These are phyloP conservation scores for Otocyon megalotis DNA, from an alignment of 2,113 vertebrate genomes.

Conservation along the genomic window DNA sequence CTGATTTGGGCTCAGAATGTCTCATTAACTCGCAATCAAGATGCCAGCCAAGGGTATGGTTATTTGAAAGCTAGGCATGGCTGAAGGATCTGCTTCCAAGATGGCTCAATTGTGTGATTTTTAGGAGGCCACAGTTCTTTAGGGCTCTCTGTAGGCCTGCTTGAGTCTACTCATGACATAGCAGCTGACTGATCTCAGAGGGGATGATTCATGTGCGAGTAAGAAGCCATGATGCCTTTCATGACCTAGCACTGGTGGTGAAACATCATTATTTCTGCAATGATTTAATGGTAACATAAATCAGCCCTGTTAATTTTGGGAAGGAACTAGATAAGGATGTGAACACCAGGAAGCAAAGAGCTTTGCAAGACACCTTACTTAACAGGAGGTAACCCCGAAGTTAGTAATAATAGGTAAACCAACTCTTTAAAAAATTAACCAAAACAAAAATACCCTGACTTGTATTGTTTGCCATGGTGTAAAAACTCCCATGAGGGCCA, in stretches of 20 bases:
- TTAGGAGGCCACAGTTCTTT: neutral
- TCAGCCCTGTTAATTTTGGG: neutral
- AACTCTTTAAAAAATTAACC: neutral
- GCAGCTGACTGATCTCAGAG: neutral
- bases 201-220: neutral
- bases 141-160: neutral
- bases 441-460: neutral
- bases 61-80: neutral
- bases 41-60: neutral
- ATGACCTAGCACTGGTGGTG: neutral
- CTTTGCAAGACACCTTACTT: neutral
- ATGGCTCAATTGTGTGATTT: neutral
- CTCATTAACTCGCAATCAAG: neutral
- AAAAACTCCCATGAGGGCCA: neutral
- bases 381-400: neutral
- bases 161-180: neutral
- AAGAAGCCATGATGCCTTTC: neutral
- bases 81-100: neutral
- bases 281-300: neutral
- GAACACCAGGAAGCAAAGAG: neutral
- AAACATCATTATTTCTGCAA: slow-evolving; percentile 13
- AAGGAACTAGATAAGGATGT: neutral
- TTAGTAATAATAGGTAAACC: neutral
- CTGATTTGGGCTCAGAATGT: neutral
- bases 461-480: neutral